phyloP scores from a whole-genome alignment of 2,888 invertebrate species.

The Orgyia antiqua region DNA sequence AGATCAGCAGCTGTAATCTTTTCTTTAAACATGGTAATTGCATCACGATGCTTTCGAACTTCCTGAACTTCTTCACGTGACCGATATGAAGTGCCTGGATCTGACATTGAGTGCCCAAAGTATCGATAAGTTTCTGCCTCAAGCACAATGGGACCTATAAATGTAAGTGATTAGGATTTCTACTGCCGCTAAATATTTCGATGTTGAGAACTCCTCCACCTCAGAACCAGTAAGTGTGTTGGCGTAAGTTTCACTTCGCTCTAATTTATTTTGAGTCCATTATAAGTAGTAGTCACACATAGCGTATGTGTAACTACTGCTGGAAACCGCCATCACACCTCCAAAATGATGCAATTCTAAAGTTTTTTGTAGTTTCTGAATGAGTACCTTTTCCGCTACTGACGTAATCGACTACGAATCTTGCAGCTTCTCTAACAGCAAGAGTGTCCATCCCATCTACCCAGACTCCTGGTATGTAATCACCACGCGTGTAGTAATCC shows the following conservation, averaged over 20 bases:
- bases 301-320: too few species aligned
- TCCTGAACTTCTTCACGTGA: conserved; percentile 96
- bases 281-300: too few species aligned
- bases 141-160: conserved; percentile 87
- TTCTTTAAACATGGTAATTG: conserved; percentile 96
- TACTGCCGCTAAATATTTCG: too few species aligned
- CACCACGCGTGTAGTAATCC: conserved; percentile 94
- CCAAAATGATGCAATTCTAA: too few species aligned
- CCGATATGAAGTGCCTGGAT: conserved; percentile 97
- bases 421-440: conserved; percentile 90
- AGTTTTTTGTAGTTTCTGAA: too few species aligned
- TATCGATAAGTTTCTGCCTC: conserved; percentile 97
- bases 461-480: conserved; percentile 97
- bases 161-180: too few species aligned
- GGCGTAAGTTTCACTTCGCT: too few species aligned
- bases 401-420: conserved; percentile 89
- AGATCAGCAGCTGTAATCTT: conserved; percentile 67
- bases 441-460: conserved; percentile 98
- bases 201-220: too few species aligned
- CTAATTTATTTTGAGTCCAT: too few species aligned
- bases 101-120: conserved; percentile 99
- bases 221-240: too few species aligned
- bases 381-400: conserved; percentile 87
- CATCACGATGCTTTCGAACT: conserved; percentile 96
- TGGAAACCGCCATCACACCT: too few species aligned